Evolutionary conservation across 1,140 invertebrate genomes (phyloP), one percentile per base, ranked within the genome.

Genomic region (Apis dorsata): DNA sequence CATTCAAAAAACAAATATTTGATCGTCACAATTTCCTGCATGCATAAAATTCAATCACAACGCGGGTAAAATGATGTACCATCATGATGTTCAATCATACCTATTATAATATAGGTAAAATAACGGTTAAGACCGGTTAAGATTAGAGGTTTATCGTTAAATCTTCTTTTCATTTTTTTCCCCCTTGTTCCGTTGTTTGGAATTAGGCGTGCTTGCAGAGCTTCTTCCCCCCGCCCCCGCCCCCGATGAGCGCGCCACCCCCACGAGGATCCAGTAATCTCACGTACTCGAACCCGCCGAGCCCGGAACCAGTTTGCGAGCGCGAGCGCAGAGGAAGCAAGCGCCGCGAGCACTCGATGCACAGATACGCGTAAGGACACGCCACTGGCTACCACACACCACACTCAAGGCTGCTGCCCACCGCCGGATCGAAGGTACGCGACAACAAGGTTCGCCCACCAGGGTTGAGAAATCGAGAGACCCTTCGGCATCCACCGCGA

Each of bases 201-300:
- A 44, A 71, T 85, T 87, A 94, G 93, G 93, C 93, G 71, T 94
- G 93, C 89, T 93, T 94, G 88, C 93, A 94, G 93, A 94, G 93
- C 88, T 94, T 94, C 91, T 94, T 94, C 88, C 93, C 93, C 63
- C 93, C 93, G 59, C 93, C 93, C 57, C 93, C 93, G 63, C 93
- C 93, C 28, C 93, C 93, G 62, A 93, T 94, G 91, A 93, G 90
- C 81, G 91, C 90, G 65, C 93, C 93, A 66, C 93, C 93, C 63
- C 86, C 90, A 59, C 92, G 93, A 82, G 93, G 93, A 71, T 90
- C 91, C 79, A 94, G 89, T 89, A 94, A 94, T 72, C 87, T 93
- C 75, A 94, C 93, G 73, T 94, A 94, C 84, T 94, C 93, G 82
- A 93, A 93, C 81, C 93, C 93, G 73, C 93, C 93, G 88, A 94